A percentile compares a stretch with the other conserved stretches of the same genome.
Conservation (phyloP, 1,140 invertebrate species). For the Papilio dardanus region DNA sequence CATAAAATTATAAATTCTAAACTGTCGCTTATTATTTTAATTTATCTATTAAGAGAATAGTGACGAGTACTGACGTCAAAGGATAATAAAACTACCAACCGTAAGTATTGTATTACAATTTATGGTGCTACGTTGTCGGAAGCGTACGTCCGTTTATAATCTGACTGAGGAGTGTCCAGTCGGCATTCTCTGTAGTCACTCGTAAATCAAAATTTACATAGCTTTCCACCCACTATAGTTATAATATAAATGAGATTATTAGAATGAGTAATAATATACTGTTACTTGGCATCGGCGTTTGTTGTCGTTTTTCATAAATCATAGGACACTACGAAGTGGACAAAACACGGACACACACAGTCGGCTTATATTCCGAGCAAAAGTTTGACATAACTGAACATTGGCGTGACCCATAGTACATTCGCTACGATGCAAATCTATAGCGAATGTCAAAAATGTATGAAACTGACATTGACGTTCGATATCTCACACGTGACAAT, state of each 20-base stretch:
- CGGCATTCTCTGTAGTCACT: constrained; percentile 38
- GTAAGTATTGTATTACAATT: constrained; percentile 33
- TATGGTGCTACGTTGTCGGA: constrained; percentile 20
- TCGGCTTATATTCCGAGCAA: not conserved
- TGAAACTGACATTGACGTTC: too few relatives aligned
- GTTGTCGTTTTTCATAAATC: constrained; percentile 65
- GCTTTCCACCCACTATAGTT: constrained; percentile 47
- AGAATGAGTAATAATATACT: constrained; percentile 65
- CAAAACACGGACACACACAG: constrained; percentile 48
- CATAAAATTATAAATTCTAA: too few relatives aligned
- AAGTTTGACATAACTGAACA: not conserved
- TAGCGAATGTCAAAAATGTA: too few relatives aligned
- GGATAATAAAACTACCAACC: constrained; percentile 1
- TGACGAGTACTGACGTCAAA: not conserved
- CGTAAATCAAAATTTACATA: constrained; percentile 59
- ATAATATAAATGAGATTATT: constrained; percentile 64
- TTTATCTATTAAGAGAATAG: too few relatives aligned
- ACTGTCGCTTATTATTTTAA: too few relatives aligned
- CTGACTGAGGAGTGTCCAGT: constrained; percentile 24
- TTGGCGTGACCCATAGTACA: too few relatives aligned
- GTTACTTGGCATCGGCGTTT: constrained; percentile 59
- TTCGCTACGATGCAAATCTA: too few relatives aligned
- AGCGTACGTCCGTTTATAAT: constrained; percentile 24
- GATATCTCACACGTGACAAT: too few relatives aligned
- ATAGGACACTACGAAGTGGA: constrained; percentile 52